Base-by-base conservation (phyloP, 2,888 invertebrate species). In the Drosophila mettleri region DNA sequence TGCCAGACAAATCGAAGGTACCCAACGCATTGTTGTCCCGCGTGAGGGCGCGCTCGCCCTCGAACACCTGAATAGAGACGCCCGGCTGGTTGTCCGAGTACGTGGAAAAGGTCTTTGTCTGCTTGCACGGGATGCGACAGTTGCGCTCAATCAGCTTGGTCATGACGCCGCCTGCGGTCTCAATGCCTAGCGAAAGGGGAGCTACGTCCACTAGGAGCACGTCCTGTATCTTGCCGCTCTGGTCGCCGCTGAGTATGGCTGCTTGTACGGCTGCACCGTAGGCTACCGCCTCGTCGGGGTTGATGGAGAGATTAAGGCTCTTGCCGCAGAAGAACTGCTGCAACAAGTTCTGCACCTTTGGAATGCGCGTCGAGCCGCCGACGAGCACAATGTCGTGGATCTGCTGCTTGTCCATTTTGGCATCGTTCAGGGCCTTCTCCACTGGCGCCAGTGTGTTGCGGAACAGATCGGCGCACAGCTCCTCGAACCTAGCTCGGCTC, bases 41-140 rank as follows among this genome's bases (percentile, higher is more conserved):
- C 27, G 66, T 66, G 3, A 66, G 46, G 20, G 68, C 66, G n/a
- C 66, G 66, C 55, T 66, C 66, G n/a, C 65, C 66, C 48, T 66
- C 66, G 34, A 36, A 67, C 20, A 66, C 66, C 48, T 68, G 66
- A 57, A 66, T 66, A 14, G 68, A 29, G 57, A 66, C 66, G 10
- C 68, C 68, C 7, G 66, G 66, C 48, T 66, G 66, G 48, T 66
- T 66, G 66, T 68, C 66, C n/a, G 66, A 27, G 33, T 66, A 68
- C 27, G 66, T 66, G 20, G 68, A 55, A 34, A 66, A 66, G 22
- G 68, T 66, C 57, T 66, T 55, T 22, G 66, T 66, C 66, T 66
- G 66, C 48, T 66, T 66, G 31, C 68, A 67, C 1, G 66, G 66
- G 27, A 66, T 66, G 41, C 68, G 67, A 7, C 22, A 43, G 68